Conservation (phyloP, 2,113 vertebrate species). For the Brienomyrus longianalis region DNA sequence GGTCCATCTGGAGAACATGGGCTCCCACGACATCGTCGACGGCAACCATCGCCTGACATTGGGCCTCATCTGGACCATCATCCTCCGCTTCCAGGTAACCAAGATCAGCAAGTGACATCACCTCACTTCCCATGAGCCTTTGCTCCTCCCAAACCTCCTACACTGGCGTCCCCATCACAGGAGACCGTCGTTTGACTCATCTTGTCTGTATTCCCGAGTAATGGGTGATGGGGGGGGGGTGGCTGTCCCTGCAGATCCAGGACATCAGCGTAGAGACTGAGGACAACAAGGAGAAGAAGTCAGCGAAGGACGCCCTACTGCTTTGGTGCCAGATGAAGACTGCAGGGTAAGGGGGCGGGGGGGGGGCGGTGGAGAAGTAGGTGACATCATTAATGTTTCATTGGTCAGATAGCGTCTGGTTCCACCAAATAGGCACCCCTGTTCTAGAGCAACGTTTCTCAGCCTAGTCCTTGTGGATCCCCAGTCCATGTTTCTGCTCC, state of each 20-base stretch:
- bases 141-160: background rate
- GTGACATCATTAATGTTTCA: background rate
- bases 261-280: conserved; percentile 91
- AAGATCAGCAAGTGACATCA: background rate
- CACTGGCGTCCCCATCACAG: background rate
- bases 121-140: background rate
- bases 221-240: background rate
- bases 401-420: background rate
- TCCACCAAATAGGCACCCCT: background rate
- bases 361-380: background rate
- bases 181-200: background rate
- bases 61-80: conserved; percentile 96
- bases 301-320: conserved; percentile 85
- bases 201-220: background rate
- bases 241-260: conserved; percentile 67
- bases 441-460: background rate
- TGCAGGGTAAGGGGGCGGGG: conserved; percentile 66
- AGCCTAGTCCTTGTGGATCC: background rate
- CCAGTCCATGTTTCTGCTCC: background rate
- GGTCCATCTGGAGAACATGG: conserved; percentile 96
- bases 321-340: conserved; percentile 98
- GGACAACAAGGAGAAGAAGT: conserved; percentile 91
- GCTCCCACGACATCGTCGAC: conserved; percentile 93
- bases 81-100: conserved; percentile 88
- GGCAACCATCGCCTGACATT: conserved; percentile 91